Percentiles rank a stretch among this genome's conserved stretches.
Evolutionary conservation across 2,113 vertebrate species (phyloP).

Genomic region (Phrynosoma blainvillii): DNA sequence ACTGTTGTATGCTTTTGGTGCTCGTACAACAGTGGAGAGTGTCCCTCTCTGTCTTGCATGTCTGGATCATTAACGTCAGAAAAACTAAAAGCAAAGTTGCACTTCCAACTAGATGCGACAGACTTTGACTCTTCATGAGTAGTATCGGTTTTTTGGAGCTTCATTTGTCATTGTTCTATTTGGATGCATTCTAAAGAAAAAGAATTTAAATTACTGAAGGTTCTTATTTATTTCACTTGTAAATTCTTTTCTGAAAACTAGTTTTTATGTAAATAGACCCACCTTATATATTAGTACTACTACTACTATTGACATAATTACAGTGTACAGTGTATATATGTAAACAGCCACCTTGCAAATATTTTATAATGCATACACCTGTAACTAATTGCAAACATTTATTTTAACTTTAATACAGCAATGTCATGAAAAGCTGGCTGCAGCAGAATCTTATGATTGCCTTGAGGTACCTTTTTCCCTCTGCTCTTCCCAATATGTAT

Average conservation of each 20-base stretch:
- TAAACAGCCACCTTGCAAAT: conserved; percentile 73
- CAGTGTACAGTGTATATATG: conserved; percentile 72
- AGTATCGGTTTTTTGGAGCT: conserved; percentile 52
- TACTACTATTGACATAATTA: conserved; percentile 71
- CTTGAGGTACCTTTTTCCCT: conserved; percentile 72
- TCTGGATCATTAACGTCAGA: conserved; percentile 53
- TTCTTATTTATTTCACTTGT: conserved; percentile 85
- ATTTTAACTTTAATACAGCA: conserved; percentile 77
- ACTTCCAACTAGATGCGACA: conserved; percentile 64
- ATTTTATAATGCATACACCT: conserved; percentile 77
- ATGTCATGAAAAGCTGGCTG: conserved; percentile 72
- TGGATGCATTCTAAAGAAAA: conserved; percentile 44
- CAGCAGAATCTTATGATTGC: conserved; percentile 67
- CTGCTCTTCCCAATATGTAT: conserved; percentile 69
- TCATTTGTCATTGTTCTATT: conserved; percentile 55
- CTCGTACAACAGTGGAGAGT: conserved; percentile 72
- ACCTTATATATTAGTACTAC: conserved; percentile 57
- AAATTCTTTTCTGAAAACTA: conserved; percentile 76
- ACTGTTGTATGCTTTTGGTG: conserved; percentile 57
- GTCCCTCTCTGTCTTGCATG: conserved; percentile 71
- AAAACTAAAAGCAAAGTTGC: conserved; percentile 69
- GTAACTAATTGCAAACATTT: conserved; percentile 64
- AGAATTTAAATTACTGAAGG: conserved; percentile 72
- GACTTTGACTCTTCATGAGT: conserved; percentile 44
- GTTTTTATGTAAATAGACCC: conserved; percentile 80